Conservation (phyloP, 2,888 invertebrate genomes). For the Electrophaes corylata region DNA sequence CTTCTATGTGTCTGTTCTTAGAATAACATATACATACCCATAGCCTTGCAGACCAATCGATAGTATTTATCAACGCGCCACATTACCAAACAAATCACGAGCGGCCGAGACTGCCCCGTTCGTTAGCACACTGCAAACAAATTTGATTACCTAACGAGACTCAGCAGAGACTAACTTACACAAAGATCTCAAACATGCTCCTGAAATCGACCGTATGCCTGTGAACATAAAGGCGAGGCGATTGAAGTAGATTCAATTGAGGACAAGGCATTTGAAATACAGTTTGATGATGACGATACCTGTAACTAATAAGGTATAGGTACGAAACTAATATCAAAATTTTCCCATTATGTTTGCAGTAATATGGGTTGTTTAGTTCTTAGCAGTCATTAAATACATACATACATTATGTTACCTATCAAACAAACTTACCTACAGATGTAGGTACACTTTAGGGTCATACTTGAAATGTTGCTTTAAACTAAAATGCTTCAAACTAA, state of each 20-base stretch:
- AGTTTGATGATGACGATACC: slow-evolving; percentile 25
- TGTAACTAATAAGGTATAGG: slow-evolving; percentile 30
- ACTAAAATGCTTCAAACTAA: no score
- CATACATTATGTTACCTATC: no score
- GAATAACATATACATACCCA: neutral
- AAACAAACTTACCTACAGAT: no score
- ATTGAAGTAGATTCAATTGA: slow-evolving; percentile 11
- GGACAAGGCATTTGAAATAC: slow-evolving; percentile 7
- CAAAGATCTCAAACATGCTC: slow-evolving; percentile 21
- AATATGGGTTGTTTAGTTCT: no score
- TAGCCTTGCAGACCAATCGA: slow-evolving; percentile 26
- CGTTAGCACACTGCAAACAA: slow-evolving; percentile 76
- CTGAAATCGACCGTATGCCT: slow-evolving; percentile 22
- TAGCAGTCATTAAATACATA: neutral
- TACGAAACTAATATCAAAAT: neutral
- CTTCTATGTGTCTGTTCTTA: neutral
- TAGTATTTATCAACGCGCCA: slow-evolving; percentile 31
- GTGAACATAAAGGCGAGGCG: slow-evolving; percentile 9
- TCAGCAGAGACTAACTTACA: slow-evolving; percentile 25
- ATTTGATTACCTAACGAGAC: slow-evolving; percentile 79
- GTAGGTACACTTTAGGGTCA: no score
- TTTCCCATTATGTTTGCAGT: neutral
- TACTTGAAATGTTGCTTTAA: no score
- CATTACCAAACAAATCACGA: slow-evolving; percentile 66
- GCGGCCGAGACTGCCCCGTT: slow-evolving; percentile 59